These are phyloP conservation scores for Platycheirus albimanus DNA, from an alignment of 2,888 invertebrate genomes.

Conservation along the genomic window DNA sequence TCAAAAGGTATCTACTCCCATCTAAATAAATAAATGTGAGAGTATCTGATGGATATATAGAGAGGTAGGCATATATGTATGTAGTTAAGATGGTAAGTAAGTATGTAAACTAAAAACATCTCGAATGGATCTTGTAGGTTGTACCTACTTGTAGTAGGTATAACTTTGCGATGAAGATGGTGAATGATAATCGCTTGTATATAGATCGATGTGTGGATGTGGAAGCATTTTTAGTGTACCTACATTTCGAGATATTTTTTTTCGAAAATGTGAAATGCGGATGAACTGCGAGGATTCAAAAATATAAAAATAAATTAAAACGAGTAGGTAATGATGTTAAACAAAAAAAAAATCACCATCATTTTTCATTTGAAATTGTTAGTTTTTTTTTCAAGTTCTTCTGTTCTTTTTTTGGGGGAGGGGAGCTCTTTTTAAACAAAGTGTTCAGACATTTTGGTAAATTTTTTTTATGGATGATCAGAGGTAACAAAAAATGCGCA, in stretches of 20 bases:
- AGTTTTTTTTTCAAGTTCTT: constrained; percentile 33
- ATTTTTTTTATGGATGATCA: not conserved
- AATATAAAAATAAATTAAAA: constrained; percentile 22
- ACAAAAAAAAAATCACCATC: not conserved
- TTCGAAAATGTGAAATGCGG: constrained; percentile 67
- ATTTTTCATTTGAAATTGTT: constrained; percentile 50
- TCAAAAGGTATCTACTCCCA: constrained; percentile 69
- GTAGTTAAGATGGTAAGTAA: constrained; percentile 11
- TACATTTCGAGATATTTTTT: constrained; percentile 49
- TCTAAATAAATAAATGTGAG: constrained; percentile 72
- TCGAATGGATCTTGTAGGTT: constrained; percentile 78
- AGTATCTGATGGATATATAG: constrained; percentile 50
- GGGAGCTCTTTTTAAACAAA: constrained; percentile 4
- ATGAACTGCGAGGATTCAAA: constrained; percentile 45
- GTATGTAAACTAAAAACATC: constrained; percentile 22
- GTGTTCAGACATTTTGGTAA: constrained; percentile 13
- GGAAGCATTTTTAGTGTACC: constrained; percentile 62
- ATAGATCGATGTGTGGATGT: constrained; percentile 60
- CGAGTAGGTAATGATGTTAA: constrained; percentile 48
- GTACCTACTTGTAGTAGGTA: no score
- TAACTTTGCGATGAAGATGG: constrained; percentile 69
- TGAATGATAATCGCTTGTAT: constrained; percentile 70
- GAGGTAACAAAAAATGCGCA: constrained; percentile 25
- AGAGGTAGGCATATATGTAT: constrained; percentile 27
- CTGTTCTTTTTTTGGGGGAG: constrained; percentile 1